These are phyloP conservation scores for Anabacerthia variegaticeps DNA, from an alignment of 2,797 vertebrate genomes.

Conservation along the genomic window DNA sequence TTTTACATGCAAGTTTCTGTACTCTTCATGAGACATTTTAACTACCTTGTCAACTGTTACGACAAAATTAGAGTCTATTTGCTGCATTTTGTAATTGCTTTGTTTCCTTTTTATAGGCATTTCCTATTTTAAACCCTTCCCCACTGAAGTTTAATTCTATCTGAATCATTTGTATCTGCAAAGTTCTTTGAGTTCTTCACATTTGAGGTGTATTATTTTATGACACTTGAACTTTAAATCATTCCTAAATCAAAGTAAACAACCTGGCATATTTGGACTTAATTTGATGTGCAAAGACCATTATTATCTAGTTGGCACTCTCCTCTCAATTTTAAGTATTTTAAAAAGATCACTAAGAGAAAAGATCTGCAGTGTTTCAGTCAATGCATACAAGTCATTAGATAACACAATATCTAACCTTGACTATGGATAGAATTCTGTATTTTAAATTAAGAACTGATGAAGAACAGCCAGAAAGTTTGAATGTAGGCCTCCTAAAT, in stretches of 20 bases:
- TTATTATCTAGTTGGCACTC: background rate
- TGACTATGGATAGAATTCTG: background rate
- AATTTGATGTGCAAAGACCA: background rate
- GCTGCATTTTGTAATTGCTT: background rate
- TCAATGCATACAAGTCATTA: background rate
- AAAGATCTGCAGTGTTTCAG: background rate
- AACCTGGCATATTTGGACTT: background rate
- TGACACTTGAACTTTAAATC: background rate
- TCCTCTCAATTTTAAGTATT: background rate
- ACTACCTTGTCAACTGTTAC: background rate
- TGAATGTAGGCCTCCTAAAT: background rate
- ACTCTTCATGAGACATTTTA: background rate
- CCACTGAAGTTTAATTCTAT: background rate
- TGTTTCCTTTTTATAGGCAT: background rate
- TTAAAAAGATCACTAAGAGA: background rate
- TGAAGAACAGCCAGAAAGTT: slow-evolving; percentile 2
- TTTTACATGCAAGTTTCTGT: background rate
- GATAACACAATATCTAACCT: background rate
- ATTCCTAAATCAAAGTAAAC: slow-evolving; percentile 17
- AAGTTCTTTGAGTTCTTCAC: background rate
- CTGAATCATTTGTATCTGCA: background rate
- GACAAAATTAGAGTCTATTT: background rate
- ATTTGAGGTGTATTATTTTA: background rate
- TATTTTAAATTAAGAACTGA: background rate
- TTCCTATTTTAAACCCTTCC: background rate